Evolutionary conservation across 2,888 invertebrate species (phyloP).

Genomic region (Pachliopta kotzebuea): DNA sequence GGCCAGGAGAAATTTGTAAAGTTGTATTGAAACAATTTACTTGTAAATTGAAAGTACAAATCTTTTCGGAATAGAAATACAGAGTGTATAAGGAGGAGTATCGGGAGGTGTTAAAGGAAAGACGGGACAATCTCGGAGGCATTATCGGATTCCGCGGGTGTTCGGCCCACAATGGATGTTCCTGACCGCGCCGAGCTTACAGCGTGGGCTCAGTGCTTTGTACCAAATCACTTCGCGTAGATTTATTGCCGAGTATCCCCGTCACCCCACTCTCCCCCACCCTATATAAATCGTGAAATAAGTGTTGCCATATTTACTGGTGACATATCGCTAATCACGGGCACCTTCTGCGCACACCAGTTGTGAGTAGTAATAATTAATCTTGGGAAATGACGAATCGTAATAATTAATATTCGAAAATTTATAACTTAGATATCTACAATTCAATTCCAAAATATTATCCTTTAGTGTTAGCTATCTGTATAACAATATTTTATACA

Average conservation of each 20-base stretch:
- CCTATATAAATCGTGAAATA: conserved; percentile 73
- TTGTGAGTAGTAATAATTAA: conserved; percentile 71
- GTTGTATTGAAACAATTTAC: too few relatives aligned
- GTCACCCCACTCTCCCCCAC: conserved; percentile 65
- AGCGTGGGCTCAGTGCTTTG: conserved; percentile 73
- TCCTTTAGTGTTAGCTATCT: too few relatives aligned
- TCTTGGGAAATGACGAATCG: conserved; percentile 69
- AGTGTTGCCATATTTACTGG: conserved; percentile 79
- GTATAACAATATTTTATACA: too few relatives aligned
- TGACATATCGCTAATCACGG: conserved; percentile 76
- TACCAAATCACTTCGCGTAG: conserved; percentile 76
- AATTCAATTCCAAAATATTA: too few relatives aligned
- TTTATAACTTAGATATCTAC: conserved; percentile 60
- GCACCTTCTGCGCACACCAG: conserved; percentile 66
- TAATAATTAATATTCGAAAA: conserved; percentile 70
- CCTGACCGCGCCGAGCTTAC: conserved; percentile 72
- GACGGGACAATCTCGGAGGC: conserved; percentile 74
- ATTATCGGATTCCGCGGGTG: conserved; percentile 77
- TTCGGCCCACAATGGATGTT: conserved; percentile 72
- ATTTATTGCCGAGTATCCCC: conserved; percentile 73
- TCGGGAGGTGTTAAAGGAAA: conserved; percentile 73
- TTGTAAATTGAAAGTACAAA: conserved; percentile 12
- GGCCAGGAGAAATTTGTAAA: too few relatives aligned
- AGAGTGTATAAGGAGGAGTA: conserved; percentile 49
- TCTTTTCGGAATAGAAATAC: conserved; percentile 21